Conservation (phyloP, 2,797 vertebrate genomes). For the Scarus forsteni region DNA sequence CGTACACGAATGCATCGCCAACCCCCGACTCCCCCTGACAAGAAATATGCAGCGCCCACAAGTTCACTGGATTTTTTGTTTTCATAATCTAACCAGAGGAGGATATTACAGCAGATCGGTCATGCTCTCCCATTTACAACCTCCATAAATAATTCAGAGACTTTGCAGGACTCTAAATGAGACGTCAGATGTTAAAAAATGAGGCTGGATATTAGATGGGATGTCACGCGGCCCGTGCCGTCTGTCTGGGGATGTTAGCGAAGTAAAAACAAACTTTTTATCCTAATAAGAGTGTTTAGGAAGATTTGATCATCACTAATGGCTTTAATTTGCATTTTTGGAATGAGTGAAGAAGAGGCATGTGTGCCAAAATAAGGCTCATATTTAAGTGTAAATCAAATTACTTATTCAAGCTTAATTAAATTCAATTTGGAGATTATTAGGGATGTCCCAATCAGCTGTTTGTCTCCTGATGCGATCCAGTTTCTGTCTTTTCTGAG, state of each 20-base stretch:
- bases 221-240: conserved; percentile 50
- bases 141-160: conserved; percentile 68
- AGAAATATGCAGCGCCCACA: conserved; percentile 49
- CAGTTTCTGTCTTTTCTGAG: no score
- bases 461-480: no score
- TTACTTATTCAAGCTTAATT: conserved; percentile 4
- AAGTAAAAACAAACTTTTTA: conserved; percentile 38
- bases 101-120: conserved; percentile 46
- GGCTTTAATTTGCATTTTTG: conserved; percentile 51
- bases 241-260: conserved; percentile 51
- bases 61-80: conserved; percentile 61
- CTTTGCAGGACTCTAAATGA: conserved; percentile 68
- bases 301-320: conserved; percentile 55
- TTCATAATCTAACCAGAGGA: conserved; percentile 53
- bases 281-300: conserved; percentile 24
- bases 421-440: no score
- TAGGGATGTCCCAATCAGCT: no score
- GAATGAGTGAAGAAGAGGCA: conserved; percentile 31
- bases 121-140: conserved; percentile 34
- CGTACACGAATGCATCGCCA: conserved; percentile 19
- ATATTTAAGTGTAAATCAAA: conserved; percentile 48
- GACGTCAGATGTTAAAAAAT: conserved; percentile 65
- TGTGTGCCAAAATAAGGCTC: conserved; percentile 39
- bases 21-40: conserved; percentile 15
- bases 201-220: conserved; percentile 48